Conservation (phyloP, 1,140 invertebrate genomes). For the Penaeus vannamei region DNA sequence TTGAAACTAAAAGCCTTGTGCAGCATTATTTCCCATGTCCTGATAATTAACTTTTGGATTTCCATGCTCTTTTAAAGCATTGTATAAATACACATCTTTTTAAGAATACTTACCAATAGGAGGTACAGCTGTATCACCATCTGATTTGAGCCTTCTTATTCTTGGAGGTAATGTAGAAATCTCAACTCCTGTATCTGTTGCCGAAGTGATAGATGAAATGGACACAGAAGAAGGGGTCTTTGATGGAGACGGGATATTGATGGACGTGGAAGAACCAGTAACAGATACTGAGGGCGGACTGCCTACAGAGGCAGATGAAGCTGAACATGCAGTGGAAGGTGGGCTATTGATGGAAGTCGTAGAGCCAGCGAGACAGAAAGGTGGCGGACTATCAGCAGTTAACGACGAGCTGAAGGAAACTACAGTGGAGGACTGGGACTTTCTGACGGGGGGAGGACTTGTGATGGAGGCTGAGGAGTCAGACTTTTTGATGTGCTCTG, state of each 20-base stretch:
- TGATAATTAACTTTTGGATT: too few relatives aligned
- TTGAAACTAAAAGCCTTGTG: too few relatives aligned
- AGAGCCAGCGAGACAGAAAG: slow-evolving; percentile 41
- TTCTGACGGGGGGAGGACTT: neutral
- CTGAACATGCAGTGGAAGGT: slow-evolving; percentile 54
- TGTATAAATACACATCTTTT: too few relatives aligned
- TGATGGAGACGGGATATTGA: slow-evolving; percentile 54
- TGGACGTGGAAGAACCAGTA: slow-evolving; percentile 57
- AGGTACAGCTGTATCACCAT: slow-evolving; percentile 38
- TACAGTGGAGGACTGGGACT: slow-evolving; percentile 39
- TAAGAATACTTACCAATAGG: slow-evolving; percentile 31
- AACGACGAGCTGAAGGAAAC: slow-evolving; percentile 20
- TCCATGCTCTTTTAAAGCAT: too few relatives aligned
- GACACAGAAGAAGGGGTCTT: slow-evolving; percentile 60
- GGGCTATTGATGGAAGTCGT: slow-evolving; percentile 52
- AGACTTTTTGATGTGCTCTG: slow-evolving; percentile 14
- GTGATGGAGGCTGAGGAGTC: neutral
- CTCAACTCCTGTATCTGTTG: slow-evolving; percentile 48
- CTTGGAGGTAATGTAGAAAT: slow-evolving; percentile 47
- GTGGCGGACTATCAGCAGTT: slow-evolving; percentile 48
- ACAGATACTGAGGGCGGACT: slow-evolving; percentile 58
- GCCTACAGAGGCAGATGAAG: slow-evolving; percentile 52
- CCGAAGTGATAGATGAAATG: slow-evolving; percentile 49
- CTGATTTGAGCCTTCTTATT: slow-evolving; percentile 53
- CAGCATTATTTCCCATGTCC: too few relatives aligned